A percentile compares a stretch with the other conserved stretches of the same genome.
These are phyloP conservation scores for Phasianus colchicus DNA, from an alignment of 2,113 vertebrate species.

Conservation along the genomic window DNA sequence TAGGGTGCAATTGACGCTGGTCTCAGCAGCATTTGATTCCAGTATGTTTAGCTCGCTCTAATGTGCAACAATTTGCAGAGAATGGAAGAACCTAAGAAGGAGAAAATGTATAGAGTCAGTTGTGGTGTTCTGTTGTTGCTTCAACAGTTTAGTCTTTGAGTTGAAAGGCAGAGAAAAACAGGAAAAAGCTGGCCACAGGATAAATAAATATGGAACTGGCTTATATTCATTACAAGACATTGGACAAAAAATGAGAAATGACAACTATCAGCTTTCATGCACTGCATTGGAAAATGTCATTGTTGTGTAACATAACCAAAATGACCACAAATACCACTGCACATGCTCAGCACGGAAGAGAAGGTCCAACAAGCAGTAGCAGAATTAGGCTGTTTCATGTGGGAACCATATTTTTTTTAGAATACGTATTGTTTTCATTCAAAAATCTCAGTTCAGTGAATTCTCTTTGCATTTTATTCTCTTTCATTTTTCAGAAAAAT, in stretches of 20 bases:
- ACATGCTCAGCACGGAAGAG: not conserved
- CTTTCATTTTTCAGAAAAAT: slow-evolving; percentile 58
- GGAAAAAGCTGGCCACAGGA: slow-evolving; percentile 29
- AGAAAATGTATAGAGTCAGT: not conserved
- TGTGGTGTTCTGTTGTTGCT: not conserved
- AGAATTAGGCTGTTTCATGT: not conserved
- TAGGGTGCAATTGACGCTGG: not conserved
- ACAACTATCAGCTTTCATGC: slow-evolving; percentile 48
- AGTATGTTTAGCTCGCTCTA: slow-evolving; percentile 5
- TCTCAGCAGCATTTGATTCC: slow-evolving; percentile 15
- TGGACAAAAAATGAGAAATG: slow-evolving; percentile 37
- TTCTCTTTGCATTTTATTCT: slow-evolving; percentile 17
- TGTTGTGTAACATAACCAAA: slow-evolving; percentile 58
- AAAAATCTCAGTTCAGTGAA: slow-evolving; percentile 29
- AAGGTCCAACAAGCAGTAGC: not conserved
- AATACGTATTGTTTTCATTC: slow-evolving; percentile 32
- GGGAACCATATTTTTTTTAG: slow-evolving; percentile 1
- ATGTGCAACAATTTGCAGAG: not conserved
- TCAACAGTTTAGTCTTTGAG: not conserved
- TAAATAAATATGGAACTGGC: slow-evolving; percentile 39
- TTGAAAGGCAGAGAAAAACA: slow-evolving; percentile 32
- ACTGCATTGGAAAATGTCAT: slow-evolving; percentile 31
- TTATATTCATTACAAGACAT: slow-evolving; percentile 29
- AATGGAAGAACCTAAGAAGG: not conserved
- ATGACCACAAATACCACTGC: not conserved